phyloP scores from a whole-genome alignment of 2,888 invertebrate genomes.

The Bugulina stolonifera region DNA sequence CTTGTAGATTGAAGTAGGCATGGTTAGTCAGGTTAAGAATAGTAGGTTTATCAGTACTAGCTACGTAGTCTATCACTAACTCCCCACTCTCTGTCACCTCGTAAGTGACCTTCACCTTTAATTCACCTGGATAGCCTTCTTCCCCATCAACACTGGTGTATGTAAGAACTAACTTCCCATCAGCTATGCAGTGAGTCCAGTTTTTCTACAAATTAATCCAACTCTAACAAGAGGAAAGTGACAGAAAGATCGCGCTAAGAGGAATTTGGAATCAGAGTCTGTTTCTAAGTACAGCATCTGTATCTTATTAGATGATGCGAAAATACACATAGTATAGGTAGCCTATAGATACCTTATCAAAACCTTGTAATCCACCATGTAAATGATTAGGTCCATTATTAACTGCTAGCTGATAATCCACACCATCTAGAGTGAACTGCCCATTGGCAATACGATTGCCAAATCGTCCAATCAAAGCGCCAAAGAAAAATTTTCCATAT shows the following conservation, averaged over 20 bases:
- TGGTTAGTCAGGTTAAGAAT: slow-evolving; percentile 81
- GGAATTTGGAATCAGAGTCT: too few species aligned
- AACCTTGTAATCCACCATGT: slow-evolving; percentile 78
- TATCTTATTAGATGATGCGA: too few species aligned
- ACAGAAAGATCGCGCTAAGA: too few species aligned
- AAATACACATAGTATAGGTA: too few species aligned
- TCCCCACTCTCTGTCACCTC: slow-evolving; percentile 66
- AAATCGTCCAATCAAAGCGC: slow-evolving; percentile 78
- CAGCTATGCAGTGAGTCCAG: slow-evolving; percentile 64
- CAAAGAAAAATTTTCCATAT: slow-evolving; percentile 64
- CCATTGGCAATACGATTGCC: slow-evolving; percentile 71
- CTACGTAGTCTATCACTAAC: slow-evolving; percentile 69
- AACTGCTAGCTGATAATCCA: slow-evolving; percentile 64
- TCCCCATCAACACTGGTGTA: slow-evolving; percentile 68
- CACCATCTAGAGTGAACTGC: slow-evolving; percentile 64
- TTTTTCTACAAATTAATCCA: slow-evolving; percentile 55
- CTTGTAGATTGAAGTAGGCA: slow-evolving; percentile 84
- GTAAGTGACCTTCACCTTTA: slow-evolving; percentile 65
- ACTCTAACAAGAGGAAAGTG: too few species aligned
- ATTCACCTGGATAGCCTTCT: slow-evolving; percentile 79
- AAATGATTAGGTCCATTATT: slow-evolving; percentile 69
- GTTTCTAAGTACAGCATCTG: too few species aligned
- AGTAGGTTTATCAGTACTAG: slow-evolving; percentile 71
- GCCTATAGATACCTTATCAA: slow-evolving; percentile 65
- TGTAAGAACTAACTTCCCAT: slow-evolving; percentile 65